Base-by-base conservation (phyloP, 2,797 vertebrate species). In the Neosilurus hyrtlii region DNA sequence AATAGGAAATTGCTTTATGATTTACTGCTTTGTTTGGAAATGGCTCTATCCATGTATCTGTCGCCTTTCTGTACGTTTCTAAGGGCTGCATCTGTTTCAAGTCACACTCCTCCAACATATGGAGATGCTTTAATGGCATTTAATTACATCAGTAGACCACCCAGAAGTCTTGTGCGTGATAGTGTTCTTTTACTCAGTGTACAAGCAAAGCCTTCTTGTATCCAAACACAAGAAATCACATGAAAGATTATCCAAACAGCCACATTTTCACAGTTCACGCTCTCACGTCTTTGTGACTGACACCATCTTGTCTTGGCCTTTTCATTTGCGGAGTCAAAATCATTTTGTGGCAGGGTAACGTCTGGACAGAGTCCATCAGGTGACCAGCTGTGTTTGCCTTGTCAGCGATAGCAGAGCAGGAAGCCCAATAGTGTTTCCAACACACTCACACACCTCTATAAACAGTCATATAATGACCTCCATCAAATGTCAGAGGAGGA, bases 141-240 rank as follows among this genome's bases (percentile, higher is more conserved):
- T 91, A 90, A 92, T 82, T 20, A 59, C 75, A 91, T 93, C 92
- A 92, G 89, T 86, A 86, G 93, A 94, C 94, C 94, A 95, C 94
- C 94, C 93, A 93, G 85, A 85, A 91, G 88, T 89, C 89, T 89
- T 88, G 90, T 87, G 89, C 88, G 90, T 91, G 89, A 90, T 87
- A 81, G 86, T 84, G 86, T 85, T 63, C 74, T 80, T 82, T 81
- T 67, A 72, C 30, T 66, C 49, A 59, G 77, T 78, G 30, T 75
- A 82, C 65, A 84, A 62, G 62, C 86, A 75, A 61, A 76, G 56
- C 35, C 83, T 82, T 62, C 37, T 79, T 54, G 56, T 85, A 85
- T 79, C 61, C 63, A 65, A 68, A 81, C 84, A 80, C 70, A 65
- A 81, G 67, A 81, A 80, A 65, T 72, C 16, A 70, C 70, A 77